Conservation (phyloP, 2,888 invertebrate genomes). For the Agrotis segetum region DNA sequence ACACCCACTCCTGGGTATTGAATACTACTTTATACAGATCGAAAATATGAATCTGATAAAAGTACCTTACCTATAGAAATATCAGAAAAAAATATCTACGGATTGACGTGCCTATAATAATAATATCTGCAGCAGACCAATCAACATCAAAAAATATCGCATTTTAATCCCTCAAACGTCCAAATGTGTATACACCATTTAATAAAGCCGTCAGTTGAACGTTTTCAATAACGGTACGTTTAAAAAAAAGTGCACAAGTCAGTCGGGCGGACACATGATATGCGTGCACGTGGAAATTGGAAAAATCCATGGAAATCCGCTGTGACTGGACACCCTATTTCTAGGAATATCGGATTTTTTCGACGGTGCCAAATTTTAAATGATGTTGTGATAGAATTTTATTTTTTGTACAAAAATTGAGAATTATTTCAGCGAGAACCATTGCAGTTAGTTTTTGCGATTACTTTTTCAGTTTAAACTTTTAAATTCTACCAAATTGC, state of each 20-base stretch:
- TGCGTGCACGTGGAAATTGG: constrained; percentile 82
- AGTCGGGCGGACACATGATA: constrained; percentile 81
- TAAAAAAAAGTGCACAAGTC: constrained; percentile 71
- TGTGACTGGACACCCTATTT: constrained; percentile 59
- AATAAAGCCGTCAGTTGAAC: constrained; percentile 66
- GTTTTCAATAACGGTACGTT: constrained; percentile 68
- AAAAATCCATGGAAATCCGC: constrained; percentile 79
- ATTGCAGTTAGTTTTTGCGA: neutral
- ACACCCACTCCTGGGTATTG: no score
- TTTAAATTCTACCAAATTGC: no score
- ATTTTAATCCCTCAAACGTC: constrained; percentile 43
- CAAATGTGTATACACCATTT: constrained; percentile 53
- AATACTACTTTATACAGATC: no score
- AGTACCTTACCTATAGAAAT: no score
- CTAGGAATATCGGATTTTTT: constrained; percentile 43
- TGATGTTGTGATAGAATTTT: constrained; percentile 11
- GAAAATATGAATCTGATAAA: no score
- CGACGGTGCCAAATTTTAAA: constrained; percentile 27
- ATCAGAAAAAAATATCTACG: no score
- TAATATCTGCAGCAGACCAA: neutral
- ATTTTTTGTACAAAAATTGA: constrained; percentile 2
- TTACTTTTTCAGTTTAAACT: no score
- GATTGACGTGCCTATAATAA: neutral
- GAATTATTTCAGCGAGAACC: neutral
- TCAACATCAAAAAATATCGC: constrained; percentile 1